These are phyloP conservation scores for Valencia hispanica DNA, from an alignment of 2,797 vertebrate species.

Conservation along the genomic window DNA sequence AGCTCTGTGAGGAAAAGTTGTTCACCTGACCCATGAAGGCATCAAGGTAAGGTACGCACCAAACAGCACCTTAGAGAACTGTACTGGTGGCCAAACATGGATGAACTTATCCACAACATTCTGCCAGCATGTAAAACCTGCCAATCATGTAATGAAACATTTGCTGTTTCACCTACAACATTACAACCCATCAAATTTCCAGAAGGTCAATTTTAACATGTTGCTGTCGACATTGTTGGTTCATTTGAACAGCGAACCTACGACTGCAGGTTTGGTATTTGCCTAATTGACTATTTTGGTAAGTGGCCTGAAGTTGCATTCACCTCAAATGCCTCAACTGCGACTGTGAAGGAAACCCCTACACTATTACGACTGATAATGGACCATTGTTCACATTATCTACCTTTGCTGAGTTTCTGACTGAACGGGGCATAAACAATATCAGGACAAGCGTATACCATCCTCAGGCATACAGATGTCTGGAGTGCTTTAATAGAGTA, in stretches of 20 bases:
- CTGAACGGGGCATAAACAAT: not conserved
- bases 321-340: not conserved
- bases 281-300: not conserved
- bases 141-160: not conserved
- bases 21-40: not conserved
- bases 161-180: not conserved
- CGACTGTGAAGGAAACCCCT: not conserved
- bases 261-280: constrained; percentile 2
- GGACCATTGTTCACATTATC: not conserved
- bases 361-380: constrained; percentile 1
- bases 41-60: not conserved
- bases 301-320: not conserved
- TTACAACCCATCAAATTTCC: constrained; percentile 7
- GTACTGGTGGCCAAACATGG: not conserved
- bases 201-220: not conserved
- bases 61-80: not conserved
- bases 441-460: not conserved
- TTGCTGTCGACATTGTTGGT: not conserved
- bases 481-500: not conserved
- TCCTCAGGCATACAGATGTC: not conserved
- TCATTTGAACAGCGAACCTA: not conserved
- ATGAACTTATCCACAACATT: not conserved
- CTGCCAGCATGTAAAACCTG: not conserved
- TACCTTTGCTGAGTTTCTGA: not conserved
- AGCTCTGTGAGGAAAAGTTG: not conserved